These are phyloP conservation scores for Eubucco bourcierii DNA, from an alignment of 2,113 vertebrate species.

Conservation along the genomic window DNA sequence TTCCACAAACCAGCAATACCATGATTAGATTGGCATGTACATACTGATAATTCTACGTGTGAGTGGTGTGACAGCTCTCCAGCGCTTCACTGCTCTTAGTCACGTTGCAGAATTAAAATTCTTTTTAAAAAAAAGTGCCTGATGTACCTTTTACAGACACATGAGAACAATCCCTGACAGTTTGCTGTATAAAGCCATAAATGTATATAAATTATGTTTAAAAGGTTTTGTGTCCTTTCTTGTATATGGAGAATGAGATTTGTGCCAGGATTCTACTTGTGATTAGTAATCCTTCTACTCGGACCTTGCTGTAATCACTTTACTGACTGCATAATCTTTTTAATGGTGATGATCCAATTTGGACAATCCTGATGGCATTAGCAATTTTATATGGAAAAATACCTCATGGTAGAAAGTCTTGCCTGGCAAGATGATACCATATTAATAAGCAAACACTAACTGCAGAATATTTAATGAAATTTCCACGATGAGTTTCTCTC, in stretches of 20 bases:
- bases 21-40: constrained; percentile 57
- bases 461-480: constrained; percentile 39
- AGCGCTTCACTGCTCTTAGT: constrained; percentile 59
- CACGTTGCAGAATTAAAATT: constrained; percentile 63
- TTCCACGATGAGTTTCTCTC: constrained; percentile 50
- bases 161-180: constrained; percentile 83
- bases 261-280: constrained; percentile 58
- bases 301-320: constrained; percentile 37
- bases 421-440: constrained; percentile 19
- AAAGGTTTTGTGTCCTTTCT: constrained; percentile 78
- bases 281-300: constrained; percentile 42
- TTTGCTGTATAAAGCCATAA: constrained; percentile 90
- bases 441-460: constrained; percentile 61
- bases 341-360: constrained; percentile 46
- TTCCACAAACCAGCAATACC: constrained; percentile 66
- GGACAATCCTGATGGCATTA: constrained; percentile 61
- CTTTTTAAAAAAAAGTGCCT: constrained; percentile 85
- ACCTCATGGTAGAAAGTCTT: constrained; percentile 56
- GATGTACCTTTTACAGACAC: constrained; percentile 81
- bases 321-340: constrained; percentile 32
- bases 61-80: constrained; percentile 54
- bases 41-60: constrained; percentile 61
- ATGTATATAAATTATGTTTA: constrained; percentile 87
- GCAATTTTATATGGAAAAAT: constrained; percentile 65
- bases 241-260: constrained; percentile 59